phyloP scores from a whole-genome alignment of 2,113 vertebrate species.

The Atrichornis clamosus region DNA sequence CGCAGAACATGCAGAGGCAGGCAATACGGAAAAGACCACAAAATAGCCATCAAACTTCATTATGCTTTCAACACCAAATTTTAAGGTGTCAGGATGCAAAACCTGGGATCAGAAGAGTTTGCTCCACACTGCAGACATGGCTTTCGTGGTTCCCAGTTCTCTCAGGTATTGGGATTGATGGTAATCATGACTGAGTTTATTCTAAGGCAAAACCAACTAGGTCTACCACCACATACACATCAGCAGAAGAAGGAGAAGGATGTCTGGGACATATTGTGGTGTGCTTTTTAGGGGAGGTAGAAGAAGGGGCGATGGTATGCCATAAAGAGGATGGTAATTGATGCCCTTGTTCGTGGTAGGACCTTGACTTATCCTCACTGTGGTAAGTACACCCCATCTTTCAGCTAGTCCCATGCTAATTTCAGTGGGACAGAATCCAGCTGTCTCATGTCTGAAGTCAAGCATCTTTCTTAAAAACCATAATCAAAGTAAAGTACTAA shows the following conservation, averaged over 20 bases:
- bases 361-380: slow-evolving; percentile 12
- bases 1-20: background rate
- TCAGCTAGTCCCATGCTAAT: slow-evolving; percentile 29
- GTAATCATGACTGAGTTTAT: background rate
- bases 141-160: background rate
- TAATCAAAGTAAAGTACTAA: background rate
- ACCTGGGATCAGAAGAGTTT: background rate
- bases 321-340: slow-evolving; percentile 41
- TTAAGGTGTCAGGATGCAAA: background rate
- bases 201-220: background rate
- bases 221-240: background rate
- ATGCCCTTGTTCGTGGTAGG: background rate
- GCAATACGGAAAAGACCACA: background rate
- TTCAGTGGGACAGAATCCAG: slow-evolving; percentile 13
- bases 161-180: background rate
- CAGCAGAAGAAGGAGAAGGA: background rate
- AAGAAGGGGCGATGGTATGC: background rate
- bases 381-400: background rate
- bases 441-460: background rate
- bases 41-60: background rate
- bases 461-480: slow-evolving; percentile 17
- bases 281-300: background rate
- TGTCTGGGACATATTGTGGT: background rate
- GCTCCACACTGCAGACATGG: background rate
- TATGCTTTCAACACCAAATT: background rate